Base-by-base conservation (phyloP, 2,888 invertebrate genomes). In the Andrena haemorrhoa region DNA sequence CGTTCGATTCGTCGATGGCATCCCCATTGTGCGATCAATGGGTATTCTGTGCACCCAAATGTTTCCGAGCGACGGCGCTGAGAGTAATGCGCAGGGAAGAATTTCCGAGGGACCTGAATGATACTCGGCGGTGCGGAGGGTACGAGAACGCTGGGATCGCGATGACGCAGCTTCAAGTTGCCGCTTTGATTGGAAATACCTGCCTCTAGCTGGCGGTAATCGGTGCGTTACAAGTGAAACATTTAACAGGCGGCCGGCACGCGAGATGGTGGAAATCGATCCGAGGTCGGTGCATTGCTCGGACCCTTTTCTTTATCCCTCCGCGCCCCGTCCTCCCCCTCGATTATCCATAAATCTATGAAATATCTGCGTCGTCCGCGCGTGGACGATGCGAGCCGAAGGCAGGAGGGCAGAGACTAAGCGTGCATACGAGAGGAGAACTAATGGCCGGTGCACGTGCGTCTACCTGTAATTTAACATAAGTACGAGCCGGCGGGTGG, bases 401-500 rank as follows among this genome's bases (percentile, higher is more conserved):
- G 53, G 60, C 4, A 8, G 16, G 12, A 16, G n/a, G 49, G n/a
- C 49, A 51, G 23, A 31, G 31, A n/a, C 47, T 7, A 29, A 77
- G 69, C 80, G 71, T 79, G 82, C 75, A 78, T 75, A 78, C 74
- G 66, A 72, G 68, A 78, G 82, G 41, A 85, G 82, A 85, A 88
- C 79, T 82, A 87, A 85, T 83, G 84, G 63, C 75, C 78, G 74
- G 79, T 68, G 85, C 79, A 83, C 86, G 83, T 83, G 85, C 74
- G 76, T 76, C 85, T 82, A 80, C 83, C 86, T 76, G 86, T 86
- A 88, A 86, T 90, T 88, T 90, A 85, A 84, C 86, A 71, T 75
- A 84, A 86, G 71, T 86, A 88, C 77, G 74, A 75, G 76, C 56
- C 56, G 68, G 56, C 61, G 47, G 78, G 51, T 74, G 65, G 83